phyloP scores from a whole-genome alignment of 2,888 invertebrate genomes.

The Leucophora obtusa region DNA sequence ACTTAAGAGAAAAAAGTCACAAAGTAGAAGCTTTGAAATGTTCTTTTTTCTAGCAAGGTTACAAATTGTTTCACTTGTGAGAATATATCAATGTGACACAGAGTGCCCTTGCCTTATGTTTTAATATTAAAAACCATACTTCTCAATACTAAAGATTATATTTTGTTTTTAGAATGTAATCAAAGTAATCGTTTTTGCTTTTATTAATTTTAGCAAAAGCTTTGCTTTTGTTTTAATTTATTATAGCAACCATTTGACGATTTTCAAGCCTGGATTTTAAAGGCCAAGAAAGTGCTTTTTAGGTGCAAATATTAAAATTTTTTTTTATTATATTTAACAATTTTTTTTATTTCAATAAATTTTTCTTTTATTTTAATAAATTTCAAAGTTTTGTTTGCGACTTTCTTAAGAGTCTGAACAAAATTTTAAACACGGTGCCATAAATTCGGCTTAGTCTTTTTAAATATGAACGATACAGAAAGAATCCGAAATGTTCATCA shows the following conservation, averaged over 20 bases:
- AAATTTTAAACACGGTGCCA: no score
- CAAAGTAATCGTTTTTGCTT: constrained; percentile 55
- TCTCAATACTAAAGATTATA: constrained; percentile 46
- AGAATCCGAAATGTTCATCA: no score
- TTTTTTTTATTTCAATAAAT: no score
- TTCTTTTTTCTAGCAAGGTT: constrained; percentile 48
- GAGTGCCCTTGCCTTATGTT: constrained; percentile 67
- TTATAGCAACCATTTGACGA: constrained; percentile 68
- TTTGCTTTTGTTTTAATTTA: constrained; percentile 56
- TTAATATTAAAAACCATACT: background rate
- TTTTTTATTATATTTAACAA: no score
- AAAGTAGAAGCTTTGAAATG: constrained; percentile 32
- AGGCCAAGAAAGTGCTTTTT: constrained; percentile 59
- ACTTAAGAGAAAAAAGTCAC: constrained; percentile 35
- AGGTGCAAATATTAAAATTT: no score
- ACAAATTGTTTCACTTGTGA: constrained; percentile 50
- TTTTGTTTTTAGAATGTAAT: constrained; percentile 52
- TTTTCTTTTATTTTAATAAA: no score
- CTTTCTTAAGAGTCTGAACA: no score
- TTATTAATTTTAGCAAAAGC: constrained; percentile 44
- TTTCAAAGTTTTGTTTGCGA: no score
- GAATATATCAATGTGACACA: constrained; percentile 67
- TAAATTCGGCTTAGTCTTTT: no score
- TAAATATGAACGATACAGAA: no score
- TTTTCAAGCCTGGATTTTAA: constrained; percentile 65